A percentile compares a stretch with the other conserved stretches of the same genome.
phyloP scores from a whole-genome alignment of 2,888 invertebrate species.

The Tipula lateralis region DNA sequence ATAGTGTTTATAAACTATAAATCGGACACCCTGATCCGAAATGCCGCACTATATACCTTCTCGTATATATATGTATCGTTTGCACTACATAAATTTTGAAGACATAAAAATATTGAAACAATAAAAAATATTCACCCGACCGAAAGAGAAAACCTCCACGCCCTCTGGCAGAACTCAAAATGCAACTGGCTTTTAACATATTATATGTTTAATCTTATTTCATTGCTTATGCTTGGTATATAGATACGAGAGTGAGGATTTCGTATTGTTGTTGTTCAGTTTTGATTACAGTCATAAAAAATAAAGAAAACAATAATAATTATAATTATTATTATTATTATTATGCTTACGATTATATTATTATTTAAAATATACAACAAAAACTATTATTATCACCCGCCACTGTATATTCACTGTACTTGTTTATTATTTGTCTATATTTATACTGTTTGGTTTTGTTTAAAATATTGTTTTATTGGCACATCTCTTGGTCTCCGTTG shows the following conservation, averaged over 20 bases:
- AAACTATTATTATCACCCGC: background rate
- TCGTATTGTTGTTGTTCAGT: background rate
- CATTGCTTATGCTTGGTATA: background rate
- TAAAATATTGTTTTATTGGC: background rate
- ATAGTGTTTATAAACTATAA: background rate
- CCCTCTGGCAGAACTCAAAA: slow-evolving; percentile 30
- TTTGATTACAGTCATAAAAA: slow-evolving; percentile 15
- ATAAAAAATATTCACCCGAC: slow-evolving; percentile 27
- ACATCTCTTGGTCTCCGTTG: background rate
- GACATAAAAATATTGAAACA: background rate
- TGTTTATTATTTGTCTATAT: background rate
- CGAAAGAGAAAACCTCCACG: slow-evolving; percentile 29
- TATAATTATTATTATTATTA: background rate
- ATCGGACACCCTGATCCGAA: background rate
- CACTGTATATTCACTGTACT: background rate
- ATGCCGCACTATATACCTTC: background rate
- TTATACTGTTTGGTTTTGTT: background rate
- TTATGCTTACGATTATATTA: background rate
- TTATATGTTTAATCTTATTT: background rate
- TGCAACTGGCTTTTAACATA: slow-evolving; percentile 30
- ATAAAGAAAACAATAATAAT: slow-evolving; percentile 11
- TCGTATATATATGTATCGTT: background rate
- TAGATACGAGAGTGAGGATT: too few species aligned
- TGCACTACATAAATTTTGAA: background rate
- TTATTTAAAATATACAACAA: background rate